Conservation (phyloP, 2,113 vertebrate genomes). For the Phrynosoma platyrhinos region DNA sequence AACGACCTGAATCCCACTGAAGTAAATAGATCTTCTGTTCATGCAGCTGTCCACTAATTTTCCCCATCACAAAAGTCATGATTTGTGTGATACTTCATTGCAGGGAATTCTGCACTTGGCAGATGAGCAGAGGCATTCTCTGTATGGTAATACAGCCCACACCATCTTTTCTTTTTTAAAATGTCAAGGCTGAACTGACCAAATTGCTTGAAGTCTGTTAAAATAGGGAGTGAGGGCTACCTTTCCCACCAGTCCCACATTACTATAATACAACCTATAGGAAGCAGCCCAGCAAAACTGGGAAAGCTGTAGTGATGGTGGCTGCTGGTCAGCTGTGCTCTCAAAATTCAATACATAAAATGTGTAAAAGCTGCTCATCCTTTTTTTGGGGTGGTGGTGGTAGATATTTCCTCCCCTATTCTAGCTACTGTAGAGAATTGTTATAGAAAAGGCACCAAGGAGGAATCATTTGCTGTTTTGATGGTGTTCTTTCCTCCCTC, state of each 20-base stretch:
- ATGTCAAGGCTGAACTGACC: not conserved
- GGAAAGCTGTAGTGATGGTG: not conserved
- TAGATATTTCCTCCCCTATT: not conserved
- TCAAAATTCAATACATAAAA: slow-evolving; percentile 3
- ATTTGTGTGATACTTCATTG: not conserved
- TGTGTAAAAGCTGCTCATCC: not conserved
- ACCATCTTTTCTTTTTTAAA: not conserved
- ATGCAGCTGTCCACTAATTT: not conserved
- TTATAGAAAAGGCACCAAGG: slow-evolving; percentile 10
- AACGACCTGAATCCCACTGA: not conserved
- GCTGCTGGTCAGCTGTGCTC: slow-evolving; percentile 15
- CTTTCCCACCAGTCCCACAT: not conserved
- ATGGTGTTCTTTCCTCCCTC: slow-evolving; percentile 31
- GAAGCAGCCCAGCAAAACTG: not conserved
- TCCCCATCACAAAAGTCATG: not conserved
- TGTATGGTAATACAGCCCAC: not conserved
- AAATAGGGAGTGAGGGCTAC: not conserved
- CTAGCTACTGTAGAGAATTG: not conserved
- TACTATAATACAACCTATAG: too few species aligned
- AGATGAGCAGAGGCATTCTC: not conserved
- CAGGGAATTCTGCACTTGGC: not conserved
- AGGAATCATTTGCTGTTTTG: slow-evolving; percentile 51
- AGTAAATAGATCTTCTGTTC: not conserved
- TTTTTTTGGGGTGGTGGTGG: too few species aligned
- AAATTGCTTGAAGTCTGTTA: not conserved